Evolutionary conservation across 2,888 invertebrate genomes (phyloP).

Genomic region (Tanytarsus gracilentus): DNA sequence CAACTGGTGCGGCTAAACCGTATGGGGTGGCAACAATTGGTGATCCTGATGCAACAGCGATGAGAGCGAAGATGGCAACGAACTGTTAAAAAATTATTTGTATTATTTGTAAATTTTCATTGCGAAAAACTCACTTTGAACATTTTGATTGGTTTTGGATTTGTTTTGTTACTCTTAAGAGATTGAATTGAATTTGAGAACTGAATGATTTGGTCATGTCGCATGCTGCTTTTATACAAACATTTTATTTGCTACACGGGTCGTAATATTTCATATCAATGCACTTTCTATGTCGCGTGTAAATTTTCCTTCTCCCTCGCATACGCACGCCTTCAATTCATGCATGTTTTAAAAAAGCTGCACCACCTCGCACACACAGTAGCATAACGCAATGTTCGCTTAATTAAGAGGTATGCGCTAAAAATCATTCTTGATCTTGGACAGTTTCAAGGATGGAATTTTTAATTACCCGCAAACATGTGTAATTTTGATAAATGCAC

Average conservation of each 20-base stretch:
- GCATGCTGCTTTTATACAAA: conserved; percentile 6
- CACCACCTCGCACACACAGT: no score
- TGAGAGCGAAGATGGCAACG: conserved; percentile 32
- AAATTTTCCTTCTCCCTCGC: conserved; percentile 3
- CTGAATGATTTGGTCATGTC: conserved; percentile 9
- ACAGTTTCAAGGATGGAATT: no score
- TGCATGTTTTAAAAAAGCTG: no score
- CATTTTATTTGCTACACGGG: no score
- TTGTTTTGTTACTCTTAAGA: neutral
- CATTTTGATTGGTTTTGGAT: conserved; percentile 18
- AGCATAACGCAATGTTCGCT: no score
- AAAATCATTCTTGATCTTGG: no score
- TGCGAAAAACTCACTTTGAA: conserved; percentile 9
- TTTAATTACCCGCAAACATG: no score
- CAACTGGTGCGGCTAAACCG: conserved; percentile 36
- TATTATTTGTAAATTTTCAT: neutral
- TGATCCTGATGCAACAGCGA: conserved; percentile 32
- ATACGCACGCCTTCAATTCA: neutral
- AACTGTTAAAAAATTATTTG: conserved; percentile 8
- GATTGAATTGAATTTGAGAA: neutral
- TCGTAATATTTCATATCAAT: neutral
- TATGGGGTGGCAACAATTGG: conserved; percentile 30
- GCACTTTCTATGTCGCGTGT: neutral
- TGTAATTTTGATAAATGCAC: no score
- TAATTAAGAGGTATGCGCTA: no score